Percentiles rank a stretch among this genome's conserved stretches.
Conservation (phyloP, 2,797 vertebrate species). For the Vespertilio murinus region DNA sequence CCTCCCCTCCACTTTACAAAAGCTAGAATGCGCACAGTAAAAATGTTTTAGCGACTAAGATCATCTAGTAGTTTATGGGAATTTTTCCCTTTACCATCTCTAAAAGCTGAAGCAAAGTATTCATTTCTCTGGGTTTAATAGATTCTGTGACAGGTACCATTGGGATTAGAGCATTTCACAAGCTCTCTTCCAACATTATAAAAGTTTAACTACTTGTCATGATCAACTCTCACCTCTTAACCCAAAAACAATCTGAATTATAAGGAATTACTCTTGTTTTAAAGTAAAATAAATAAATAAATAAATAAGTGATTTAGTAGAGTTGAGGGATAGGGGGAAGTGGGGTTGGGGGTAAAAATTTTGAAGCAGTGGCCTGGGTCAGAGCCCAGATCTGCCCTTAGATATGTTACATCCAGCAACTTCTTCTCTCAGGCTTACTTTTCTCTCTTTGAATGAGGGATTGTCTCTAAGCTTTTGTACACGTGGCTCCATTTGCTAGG, state of each 20-base stretch:
- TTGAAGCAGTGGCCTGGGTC: not conserved
- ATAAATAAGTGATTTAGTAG: not conserved
- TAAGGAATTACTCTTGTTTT: not conserved
- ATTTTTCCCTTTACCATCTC: not conserved
- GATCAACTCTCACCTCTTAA: not conserved
- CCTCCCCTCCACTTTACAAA: not conserved
- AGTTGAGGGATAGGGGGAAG: not conserved
- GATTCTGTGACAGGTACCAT: not conserved
- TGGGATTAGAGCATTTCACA: not conserved
- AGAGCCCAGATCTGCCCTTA: not conserved
- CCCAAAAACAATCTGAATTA: not conserved
- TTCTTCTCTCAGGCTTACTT: not conserved
- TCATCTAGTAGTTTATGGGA: not conserved
- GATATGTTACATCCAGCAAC: not conserved
- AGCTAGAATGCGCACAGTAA: not conserved
- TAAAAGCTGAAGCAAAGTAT: not conserved
- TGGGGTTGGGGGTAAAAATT: not conserved
- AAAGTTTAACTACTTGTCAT: not conserved
- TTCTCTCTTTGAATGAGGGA: not conserved
- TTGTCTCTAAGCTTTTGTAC: not conserved
- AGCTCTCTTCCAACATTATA: conserved; percentile 27
- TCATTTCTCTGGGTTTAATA: not conserved
- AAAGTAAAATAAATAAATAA: not conserved
- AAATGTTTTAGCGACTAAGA: not conserved
- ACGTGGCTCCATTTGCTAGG: not conserved